Evolutionary conservation across 2,113 vertebrate species (phyloP).

Genomic region (Tychaedon coryphoeus): DNA sequence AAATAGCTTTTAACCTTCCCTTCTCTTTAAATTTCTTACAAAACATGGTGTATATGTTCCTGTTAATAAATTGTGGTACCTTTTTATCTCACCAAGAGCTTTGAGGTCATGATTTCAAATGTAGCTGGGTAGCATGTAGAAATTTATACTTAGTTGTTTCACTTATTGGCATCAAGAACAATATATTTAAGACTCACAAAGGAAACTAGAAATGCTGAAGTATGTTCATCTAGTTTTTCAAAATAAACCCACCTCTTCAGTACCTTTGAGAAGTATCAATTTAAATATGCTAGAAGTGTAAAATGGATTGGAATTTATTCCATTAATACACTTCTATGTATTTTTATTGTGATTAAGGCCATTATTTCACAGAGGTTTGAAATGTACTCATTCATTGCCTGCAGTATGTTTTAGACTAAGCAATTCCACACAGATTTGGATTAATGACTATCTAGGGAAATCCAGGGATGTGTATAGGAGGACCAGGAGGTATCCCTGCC

Average conservation of each 20-base stretch:
- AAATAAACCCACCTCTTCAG: not conserved
- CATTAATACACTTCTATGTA: not conserved
- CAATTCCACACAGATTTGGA: not conserved
- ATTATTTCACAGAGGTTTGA: not conserved
- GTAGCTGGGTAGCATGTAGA: not conserved
- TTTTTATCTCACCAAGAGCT: not conserved
- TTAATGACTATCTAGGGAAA: not conserved
- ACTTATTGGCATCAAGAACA: not conserved
- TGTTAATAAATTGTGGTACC: not conserved
- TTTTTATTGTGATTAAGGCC: not conserved
- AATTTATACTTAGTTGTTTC: not conserved
- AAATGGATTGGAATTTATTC: not conserved
- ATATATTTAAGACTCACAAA: not conserved
- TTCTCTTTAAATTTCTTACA: not conserved
- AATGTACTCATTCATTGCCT: not conserved
- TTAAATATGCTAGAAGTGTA: not conserved
- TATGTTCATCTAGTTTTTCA: not conserved
- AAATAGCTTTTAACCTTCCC: not conserved
- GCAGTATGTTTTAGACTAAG: not conserved
- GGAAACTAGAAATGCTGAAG: not conserved
- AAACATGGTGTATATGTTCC: not conserved
- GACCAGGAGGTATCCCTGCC: not conserved
- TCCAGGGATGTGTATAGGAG: not conserved
- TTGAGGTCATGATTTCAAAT: not conserved
- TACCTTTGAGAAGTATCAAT: not conserved